Conservation (phyloP, 2,797 vertebrate genomes). For the Acrossocheilus fasciatus region DNA sequence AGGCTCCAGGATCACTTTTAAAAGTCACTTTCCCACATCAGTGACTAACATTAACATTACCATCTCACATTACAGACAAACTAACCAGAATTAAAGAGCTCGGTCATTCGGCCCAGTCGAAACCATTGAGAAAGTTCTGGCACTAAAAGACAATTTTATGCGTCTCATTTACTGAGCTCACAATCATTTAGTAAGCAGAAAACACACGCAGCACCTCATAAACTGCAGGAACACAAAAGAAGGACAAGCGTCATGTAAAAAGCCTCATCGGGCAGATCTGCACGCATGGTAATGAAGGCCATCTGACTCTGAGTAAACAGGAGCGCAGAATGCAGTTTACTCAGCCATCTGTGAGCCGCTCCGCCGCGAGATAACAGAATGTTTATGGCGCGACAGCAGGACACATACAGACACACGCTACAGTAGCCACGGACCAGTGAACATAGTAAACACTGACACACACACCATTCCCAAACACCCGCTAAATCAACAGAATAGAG, state of each 20-base stretch:
- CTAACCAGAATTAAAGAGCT: neutral
- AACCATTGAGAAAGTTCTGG: neutral
- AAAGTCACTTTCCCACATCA: conserved; percentile 24
- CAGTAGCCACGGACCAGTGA: neutral
- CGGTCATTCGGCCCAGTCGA: neutral
- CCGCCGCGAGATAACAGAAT: neutral
- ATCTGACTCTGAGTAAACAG: conserved; percentile 82
- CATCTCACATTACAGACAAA: neutral
- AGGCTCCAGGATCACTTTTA: neutral
- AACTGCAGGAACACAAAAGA: conserved; percentile 26
- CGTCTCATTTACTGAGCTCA: conserved; percentile 20
- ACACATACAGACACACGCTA: conserved; percentile 2
- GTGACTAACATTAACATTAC: neutral
- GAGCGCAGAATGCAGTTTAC: conserved; percentile 70
- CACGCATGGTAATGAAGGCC: conserved; percentile 79
- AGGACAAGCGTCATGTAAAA: conserved; percentile 16
- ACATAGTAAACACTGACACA: conserved; percentile 10
- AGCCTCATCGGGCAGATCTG: conserved; percentile 62
- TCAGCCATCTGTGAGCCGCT: conserved; percentile 78
- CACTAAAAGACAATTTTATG: conserved; percentile 20
- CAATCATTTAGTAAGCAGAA: neutral
- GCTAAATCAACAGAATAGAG: neutral
- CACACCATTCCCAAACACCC: neutral
- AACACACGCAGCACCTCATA: conserved; percentile 19
- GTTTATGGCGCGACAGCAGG: neutral